These are phyloP conservation scores for Cyclina sinensis DNA, from an alignment of 1,140 invertebrate species.

Conservation along the genomic window DNA sequence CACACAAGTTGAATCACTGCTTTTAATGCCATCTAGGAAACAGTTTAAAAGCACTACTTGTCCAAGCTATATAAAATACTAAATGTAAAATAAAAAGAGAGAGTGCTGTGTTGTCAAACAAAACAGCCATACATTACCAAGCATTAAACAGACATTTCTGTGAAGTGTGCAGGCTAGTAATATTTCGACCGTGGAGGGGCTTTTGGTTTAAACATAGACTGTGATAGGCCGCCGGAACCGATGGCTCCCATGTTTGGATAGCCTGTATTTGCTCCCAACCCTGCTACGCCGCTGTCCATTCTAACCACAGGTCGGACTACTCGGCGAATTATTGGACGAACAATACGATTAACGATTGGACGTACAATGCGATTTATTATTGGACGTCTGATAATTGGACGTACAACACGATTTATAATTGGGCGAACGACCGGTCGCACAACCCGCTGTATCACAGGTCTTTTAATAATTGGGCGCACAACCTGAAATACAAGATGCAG, in stretches of 20 bases:
- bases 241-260: neutral
- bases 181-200: neutral
- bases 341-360: constrained; percentile 46
- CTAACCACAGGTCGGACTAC: constrained; percentile 12
- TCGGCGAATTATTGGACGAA: constrained; percentile 38
- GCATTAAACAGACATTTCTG: neutral
- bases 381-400: constrained; percentile 38
- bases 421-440: constrained; percentile 35
- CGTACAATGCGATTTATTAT: constrained; percentile 41
- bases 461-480: constrained; percentile 51
- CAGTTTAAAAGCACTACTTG: neutral
- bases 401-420: constrained; percentile 41
- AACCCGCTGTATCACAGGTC: constrained; percentile 32
- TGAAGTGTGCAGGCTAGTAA: neutral
- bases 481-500: constrained; percentile 39
- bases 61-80: neutral
- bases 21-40: too few species aligned
- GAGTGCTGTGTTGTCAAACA: neutral
- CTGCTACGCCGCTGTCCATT: neutral
- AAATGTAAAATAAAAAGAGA: too few species aligned
- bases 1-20: too few species aligned
- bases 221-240: neutral
- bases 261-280: neutral
- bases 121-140: neutral
- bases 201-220: neutral